These are phyloP conservation scores for Atta colombica DNA, from an alignment of 1,140 invertebrate species.

Conservation along the genomic window DNA sequence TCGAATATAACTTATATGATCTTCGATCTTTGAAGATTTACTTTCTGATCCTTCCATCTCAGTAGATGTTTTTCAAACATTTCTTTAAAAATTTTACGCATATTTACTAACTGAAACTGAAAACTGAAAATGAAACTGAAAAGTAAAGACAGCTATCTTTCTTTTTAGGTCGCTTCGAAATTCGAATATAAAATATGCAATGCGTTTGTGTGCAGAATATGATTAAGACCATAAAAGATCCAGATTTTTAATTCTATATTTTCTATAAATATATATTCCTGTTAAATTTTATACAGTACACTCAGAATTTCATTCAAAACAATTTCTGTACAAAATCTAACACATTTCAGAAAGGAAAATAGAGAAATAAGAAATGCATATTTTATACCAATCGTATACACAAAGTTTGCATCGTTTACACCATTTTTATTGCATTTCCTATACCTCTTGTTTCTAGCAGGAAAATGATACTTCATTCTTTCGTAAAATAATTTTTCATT, in stretches of 20 bases:
- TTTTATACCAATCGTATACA: neutral
- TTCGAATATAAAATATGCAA: conserved; percentile 18
- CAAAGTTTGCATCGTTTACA: too few species aligned
- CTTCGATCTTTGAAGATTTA: conserved; percentile 35
- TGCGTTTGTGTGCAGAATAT: neutral
- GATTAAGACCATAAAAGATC: neutral
- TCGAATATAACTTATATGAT: neutral
- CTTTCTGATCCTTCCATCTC: conserved; percentile 9
- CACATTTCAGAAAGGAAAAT: neutral
- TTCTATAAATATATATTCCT: neutral
- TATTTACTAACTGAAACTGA: neutral
- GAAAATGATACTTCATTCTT: neutral
- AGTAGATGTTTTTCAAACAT: neutral
- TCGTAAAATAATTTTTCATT: conserved; percentile 3
- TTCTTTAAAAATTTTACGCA: neutral
- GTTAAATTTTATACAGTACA: neutral
- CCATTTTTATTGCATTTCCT: neutral
- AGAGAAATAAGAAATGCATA: neutral
- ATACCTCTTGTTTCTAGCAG: neutral
- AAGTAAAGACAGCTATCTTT: neutral
- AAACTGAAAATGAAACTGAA: neutral
- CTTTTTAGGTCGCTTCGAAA: neutral
- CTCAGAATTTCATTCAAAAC: neutral
- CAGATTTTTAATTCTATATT: conserved; percentile 12
- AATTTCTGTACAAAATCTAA: neutral